These are phyloP conservation scores for cattle (Bos taurus) DNA, from an alignment of 2,113 vertebrate genomes.

Conservation along the genomic window DNA sequence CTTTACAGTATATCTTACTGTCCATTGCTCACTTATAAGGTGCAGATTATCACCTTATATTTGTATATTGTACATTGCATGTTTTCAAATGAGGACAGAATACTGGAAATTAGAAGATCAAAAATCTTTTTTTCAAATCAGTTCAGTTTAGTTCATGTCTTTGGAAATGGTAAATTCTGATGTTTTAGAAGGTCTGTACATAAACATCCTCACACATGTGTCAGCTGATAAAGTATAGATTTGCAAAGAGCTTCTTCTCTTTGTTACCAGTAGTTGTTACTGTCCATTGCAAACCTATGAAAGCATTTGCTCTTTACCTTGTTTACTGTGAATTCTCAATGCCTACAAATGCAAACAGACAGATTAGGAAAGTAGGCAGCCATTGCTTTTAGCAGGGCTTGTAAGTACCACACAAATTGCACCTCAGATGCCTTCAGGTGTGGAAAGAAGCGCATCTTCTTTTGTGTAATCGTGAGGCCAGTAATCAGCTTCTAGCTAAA, in stretches of 20 bases:
- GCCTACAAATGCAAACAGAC: constrained; percentile 63
- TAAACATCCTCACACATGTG: neutral
- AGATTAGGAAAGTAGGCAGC: constrained; percentile 58
- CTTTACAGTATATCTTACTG: neutral
- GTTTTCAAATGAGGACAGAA: neutral
- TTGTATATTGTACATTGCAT: neutral
- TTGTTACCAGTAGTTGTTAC: neutral
- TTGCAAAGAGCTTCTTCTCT: neutral
- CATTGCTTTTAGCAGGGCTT: constrained; percentile 66
- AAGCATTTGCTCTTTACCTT: constrained; percentile 48
- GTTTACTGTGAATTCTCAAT: constrained; percentile 48
- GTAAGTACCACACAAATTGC: constrained; percentile 63
- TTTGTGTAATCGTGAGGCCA: constrained; percentile 63
- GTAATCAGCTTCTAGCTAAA: constrained; percentile 70
- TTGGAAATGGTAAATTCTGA: neutral
- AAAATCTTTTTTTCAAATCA: neutral
- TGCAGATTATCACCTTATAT: neutral
- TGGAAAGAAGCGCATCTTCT: constrained; percentile 40
- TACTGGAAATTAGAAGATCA: constrained; percentile 24
- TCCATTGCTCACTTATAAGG: neutral
- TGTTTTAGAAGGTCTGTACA: neutral
- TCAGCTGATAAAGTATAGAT: neutral
- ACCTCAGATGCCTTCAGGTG: constrained; percentile 71
- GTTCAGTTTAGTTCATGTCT: neutral
- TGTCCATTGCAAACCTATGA: neutral